Evolutionary conservation across 2,797 vertebrate genomes (phyloP), one percentile per base, ranked within the genome.

Genomic region (Poecilia gillii): DNA sequence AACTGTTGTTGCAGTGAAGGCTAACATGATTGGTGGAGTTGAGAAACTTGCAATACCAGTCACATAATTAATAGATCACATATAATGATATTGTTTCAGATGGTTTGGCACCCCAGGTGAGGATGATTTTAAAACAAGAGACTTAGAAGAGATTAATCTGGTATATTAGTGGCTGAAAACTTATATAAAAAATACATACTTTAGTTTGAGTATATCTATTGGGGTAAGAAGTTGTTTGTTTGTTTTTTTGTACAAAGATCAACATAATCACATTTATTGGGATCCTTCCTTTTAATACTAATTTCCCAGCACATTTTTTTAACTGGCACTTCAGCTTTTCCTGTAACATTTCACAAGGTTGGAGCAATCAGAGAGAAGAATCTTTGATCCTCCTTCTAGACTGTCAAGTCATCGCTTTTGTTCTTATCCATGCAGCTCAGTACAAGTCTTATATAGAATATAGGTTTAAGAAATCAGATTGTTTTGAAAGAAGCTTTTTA

Each of bases 1-100:
- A 74, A 80, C 82, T 73, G 76, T n/a, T 75, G 84, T 86, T 71
- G 73, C 70, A 82, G 43, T 41, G 81, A 68, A 77, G n/a, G n/a
- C 74, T 46, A 74, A 84, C 53, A 75, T 46, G 77, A 78, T 83
- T 43, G 75, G 70, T 46, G 64, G 76, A 76, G 80, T 78, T 75
- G 9, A 87, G 6, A 87, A 78, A 87, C 33, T 70, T 53, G 57
- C 18, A 73, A 76, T 68, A 80, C 81, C 33, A 0, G 20, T 82
- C 71, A 80, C 23, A 25, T 49, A 31, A 86, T 77, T 28, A 14
- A 6, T 18, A 73, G 73, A 68, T 81, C 12, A 6, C 14, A 75
- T 72, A 68, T 79, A 64, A 78, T 78, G 68, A 39, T 72, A 49
- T 62, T 77, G 45, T 77, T 83, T 83, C 23, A 39, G 68, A 45